Evolutionary conservation across 2,113 vertebrate species (phyloP), one percentile per base, ranked within the genome.

Genomic region (Cervus canadensis): DNA sequence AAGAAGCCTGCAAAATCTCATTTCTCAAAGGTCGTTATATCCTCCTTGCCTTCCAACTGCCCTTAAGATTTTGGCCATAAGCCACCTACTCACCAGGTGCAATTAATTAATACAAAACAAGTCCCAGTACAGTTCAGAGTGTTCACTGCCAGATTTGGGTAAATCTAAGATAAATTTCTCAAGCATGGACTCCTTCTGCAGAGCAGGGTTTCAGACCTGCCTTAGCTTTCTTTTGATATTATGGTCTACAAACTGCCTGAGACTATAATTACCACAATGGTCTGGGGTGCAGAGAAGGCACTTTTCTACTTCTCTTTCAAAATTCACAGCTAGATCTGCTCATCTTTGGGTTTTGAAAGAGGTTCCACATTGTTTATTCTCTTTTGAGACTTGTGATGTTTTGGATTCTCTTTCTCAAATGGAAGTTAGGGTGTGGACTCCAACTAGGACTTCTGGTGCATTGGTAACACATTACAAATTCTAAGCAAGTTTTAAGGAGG

Each of bases 71-170:
- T 82, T 83, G 60, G 81, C 84, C 40, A 12, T 16, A 30, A 30
- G 36, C 36, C 81, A 79, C 59, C 74, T 50, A 81, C 45, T 76
- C 50, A n/a, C 6, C 45, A 86, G 90, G 52, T 62, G 3, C 12
- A 95, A 94, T 92, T 95, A 57, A 95, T 92, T 60, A 92, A 50
- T 43, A 57, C 88, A 83, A 82, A 95, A 67, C 3, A 86, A 86
- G 12, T 3, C 50, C 43, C 26, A 48, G 30, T 26, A 89, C 54
- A 64, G 54, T 54, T 19, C 25, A 45, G n/a, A 57, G 26, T 94
- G 74, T 82, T 95, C 52, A 23, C 40, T 52, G 33, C 17, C 52
- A 86, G 33, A 40, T 62, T n/a, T 54, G 64, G 33, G 14, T 52
- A 87, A 94, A 62, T 93, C 40, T 81, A 62, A 26, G 10, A 60